Conservation (phyloP, 2,797 vertebrate species). For the Apogon talboti region DNA sequence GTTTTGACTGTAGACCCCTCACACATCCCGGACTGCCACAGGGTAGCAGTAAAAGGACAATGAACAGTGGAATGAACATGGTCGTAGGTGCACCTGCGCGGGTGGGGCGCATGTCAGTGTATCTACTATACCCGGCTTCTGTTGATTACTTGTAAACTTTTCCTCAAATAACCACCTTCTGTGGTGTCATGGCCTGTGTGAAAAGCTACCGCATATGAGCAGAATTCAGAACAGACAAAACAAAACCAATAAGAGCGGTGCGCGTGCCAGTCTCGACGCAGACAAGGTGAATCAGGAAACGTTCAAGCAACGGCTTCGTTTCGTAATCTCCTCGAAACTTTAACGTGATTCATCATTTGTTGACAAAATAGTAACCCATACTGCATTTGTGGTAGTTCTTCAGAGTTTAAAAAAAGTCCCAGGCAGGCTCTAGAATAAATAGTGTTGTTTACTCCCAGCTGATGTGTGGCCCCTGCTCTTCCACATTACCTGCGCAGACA, state of each 20-base stretch:
- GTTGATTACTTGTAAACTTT: background rate
- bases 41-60: slow-evolving; percentile 68
- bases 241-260: slow-evolving; percentile 21
- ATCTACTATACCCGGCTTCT: no score
- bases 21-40: slow-evolving; percentile 67
- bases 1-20: slow-evolving; percentile 35
- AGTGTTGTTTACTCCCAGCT: slow-evolving; percentile 57
- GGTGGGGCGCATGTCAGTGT: slow-evolving; percentile 19
- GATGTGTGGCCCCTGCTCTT: slow-evolving; percentile 20
- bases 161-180: background rate
- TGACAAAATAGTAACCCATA: background rate
- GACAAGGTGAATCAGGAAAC: slow-evolving; percentile 48
- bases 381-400: accelerated
- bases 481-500: slow-evolving; percentile 75
- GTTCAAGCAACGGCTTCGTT: slow-evolving; percentile 7
- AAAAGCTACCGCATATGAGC: slow-evolving; percentile 3
- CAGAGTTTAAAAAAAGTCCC: background rate
- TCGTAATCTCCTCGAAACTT: background rate
- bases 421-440: background rate
- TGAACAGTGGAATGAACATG: slow-evolving; percentile 73
- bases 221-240: slow-evolving; percentile 18
- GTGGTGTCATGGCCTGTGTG: slow-evolving; percentile 6
- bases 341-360: background rate
- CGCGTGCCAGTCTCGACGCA: slow-evolving; percentile 28
- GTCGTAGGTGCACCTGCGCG: no score